Percentiles rank a stretch among this genome's conserved stretches.
These are phyloP conservation scores for Boulengeromyrus knoepffleri DNA, from an alignment of 2,113 vertebrate genomes.

Conservation along the genomic window DNA sequence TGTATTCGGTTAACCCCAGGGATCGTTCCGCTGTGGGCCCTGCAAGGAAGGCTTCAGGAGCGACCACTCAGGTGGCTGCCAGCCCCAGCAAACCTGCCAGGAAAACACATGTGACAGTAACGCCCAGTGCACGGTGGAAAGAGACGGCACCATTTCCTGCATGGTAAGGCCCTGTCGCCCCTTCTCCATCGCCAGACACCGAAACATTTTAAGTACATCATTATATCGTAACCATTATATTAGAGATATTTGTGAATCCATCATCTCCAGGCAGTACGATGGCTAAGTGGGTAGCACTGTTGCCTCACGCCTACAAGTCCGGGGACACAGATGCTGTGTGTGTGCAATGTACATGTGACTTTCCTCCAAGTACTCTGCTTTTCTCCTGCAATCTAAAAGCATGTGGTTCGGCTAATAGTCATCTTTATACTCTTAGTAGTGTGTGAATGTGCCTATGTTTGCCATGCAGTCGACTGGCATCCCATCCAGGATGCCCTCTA, in stretches of 20 bases:
- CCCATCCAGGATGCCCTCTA: background rate
- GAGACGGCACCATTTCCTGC: conserved; percentile 76
- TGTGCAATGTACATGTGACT: background rate
- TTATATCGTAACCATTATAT: background rate
- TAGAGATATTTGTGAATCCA: background rate
- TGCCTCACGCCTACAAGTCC: background rate
- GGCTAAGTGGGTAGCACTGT: background rate
- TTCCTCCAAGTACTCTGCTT: background rate
- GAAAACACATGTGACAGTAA: conserved; percentile 79
- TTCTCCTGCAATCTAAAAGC: background rate
- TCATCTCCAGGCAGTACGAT: background rate
- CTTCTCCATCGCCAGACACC: background rate
- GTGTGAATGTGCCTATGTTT: background rate
- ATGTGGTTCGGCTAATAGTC: background rate
- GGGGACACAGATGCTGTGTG: background rate
- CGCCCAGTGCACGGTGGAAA: conserved; percentile 75
- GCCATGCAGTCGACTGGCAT: background rate
- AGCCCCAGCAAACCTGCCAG: conserved; percentile 64
- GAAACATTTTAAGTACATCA: background rate
- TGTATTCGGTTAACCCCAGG: conserved; percentile 51
- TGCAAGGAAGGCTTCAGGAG: conserved; percentile 80
- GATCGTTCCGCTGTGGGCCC: conserved; percentile 82
- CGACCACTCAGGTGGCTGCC: conserved; percentile 79
- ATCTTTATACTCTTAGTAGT: background rate
- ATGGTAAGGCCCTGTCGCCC: conserved; percentile 57